Evolutionary conservation across 2,888 invertebrate genomes (phyloP).

Genomic region (Alentia gelatinosa): DNA sequence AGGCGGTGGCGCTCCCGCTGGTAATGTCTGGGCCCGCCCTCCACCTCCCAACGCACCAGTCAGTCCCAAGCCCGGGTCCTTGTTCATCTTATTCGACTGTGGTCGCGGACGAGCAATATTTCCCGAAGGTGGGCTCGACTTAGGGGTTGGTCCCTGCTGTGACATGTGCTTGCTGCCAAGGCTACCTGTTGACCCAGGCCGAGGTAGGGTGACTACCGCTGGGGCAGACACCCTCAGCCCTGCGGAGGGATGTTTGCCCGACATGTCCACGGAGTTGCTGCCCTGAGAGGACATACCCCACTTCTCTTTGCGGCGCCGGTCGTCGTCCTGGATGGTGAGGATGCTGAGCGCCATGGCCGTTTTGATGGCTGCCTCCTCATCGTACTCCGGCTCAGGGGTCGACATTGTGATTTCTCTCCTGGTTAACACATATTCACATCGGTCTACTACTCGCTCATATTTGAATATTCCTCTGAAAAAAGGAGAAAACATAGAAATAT

Average conservation of each 20-base stretch:
- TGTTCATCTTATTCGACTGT: background rate
- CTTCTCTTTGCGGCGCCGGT: constrained; percentile 56
- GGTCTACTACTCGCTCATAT: background rate
- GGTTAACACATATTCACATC: background rate
- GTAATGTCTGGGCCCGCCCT: background rate
- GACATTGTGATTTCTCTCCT: background rate
- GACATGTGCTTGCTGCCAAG: background rate
- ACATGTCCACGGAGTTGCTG: background rate
- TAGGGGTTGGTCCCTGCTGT: background rate
- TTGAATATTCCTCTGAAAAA: background rate
- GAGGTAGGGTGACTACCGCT: background rate
- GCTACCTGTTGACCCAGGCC: background rate
- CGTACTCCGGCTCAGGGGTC: background rate
- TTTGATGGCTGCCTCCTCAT: constrained; percentile 62
- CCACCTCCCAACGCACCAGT: background rate
- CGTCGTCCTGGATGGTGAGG: constrained; percentile 63
- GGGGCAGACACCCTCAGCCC: background rate
- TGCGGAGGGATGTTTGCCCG: background rate
- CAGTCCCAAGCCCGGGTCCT: background rate
- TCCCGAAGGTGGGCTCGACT: constrained; percentile 19
- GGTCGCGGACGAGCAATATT: constrained; percentile 47
- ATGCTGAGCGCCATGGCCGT: constrained; percentile 62
- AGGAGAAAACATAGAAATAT: background rate
- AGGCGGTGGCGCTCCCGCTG: constrained; percentile 18
- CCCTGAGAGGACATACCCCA: constrained; percentile 15